Percentiles rank a stretch among this genome's conserved stretches.
These are phyloP conservation scores for Hippocampus mohnikei DNA, from an alignment of 2,113 vertebrate species.

Conservation along the genomic window DNA sequence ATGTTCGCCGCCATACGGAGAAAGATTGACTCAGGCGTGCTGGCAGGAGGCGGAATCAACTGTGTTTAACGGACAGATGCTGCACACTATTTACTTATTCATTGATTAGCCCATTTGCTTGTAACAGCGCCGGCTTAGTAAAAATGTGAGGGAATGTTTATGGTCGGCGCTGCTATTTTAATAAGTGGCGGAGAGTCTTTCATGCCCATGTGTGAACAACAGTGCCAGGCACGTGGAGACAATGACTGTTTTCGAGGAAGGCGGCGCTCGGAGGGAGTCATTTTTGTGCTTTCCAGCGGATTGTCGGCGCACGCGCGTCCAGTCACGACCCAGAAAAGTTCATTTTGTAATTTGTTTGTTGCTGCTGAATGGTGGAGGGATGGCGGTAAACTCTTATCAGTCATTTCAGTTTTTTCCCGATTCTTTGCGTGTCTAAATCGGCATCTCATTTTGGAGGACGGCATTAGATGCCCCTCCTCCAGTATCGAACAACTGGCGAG, in stretches of 20 bases:
- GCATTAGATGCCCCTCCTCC: no score
- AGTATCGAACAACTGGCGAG: no score
- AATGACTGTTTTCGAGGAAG: neutral
- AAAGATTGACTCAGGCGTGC: constrained; percentile 44
- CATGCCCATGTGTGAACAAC: neutral
- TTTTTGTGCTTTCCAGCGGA: neutral
- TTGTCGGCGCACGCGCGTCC: no score
- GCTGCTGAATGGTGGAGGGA: no score
- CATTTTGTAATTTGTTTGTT: no score
- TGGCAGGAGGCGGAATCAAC: constrained; percentile 30
- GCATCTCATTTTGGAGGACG: no score
- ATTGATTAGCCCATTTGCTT: constrained; percentile 2
- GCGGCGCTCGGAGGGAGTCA: neutral
- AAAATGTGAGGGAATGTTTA: neutral
- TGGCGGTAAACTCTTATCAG: no score
- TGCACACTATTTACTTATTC: constrained; percentile 9
- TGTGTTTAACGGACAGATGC: constrained; percentile 38
- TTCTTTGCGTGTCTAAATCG: no score
- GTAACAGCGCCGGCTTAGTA: constrained; percentile 2
- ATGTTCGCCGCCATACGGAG: constrained; percentile 60
- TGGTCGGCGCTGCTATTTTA: neutral
- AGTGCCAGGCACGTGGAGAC: neutral
- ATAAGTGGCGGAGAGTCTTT: neutral
- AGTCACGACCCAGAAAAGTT: no score
- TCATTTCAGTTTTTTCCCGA: no score